phyloP scores from a whole-genome alignment of 1,140 invertebrate genomes.

The Bacillus rossius region DNA sequence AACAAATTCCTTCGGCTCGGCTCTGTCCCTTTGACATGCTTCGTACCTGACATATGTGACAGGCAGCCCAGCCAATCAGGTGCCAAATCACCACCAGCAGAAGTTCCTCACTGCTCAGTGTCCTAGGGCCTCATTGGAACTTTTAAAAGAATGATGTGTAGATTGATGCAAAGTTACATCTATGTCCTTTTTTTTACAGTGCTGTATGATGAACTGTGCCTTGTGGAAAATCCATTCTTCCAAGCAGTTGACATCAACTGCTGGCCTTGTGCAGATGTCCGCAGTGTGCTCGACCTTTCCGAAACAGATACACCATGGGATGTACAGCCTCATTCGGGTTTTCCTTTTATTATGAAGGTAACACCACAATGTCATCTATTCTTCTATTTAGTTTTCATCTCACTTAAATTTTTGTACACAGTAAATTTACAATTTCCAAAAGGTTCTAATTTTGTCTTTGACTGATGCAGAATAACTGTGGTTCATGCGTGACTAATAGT shows the following conservation, averaged over 20 bases:
- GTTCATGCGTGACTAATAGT: not conserved
- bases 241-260: conserved; percentile 65
- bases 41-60: too few relatives aligned
- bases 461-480: not conserved
- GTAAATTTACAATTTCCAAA: not conserved
- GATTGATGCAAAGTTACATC: too few relatives aligned
- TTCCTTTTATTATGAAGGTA: conserved; percentile 15
- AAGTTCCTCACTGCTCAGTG: too few relatives aligned
- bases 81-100: too few relatives aligned
- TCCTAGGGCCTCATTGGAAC: too few relatives aligned
- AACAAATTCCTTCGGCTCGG: too few relatives aligned
- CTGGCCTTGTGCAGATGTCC: conserved; percentile 63
- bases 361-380: not conserved
- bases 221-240: conserved; percentile 71
- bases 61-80: too few relatives aligned
- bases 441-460: not conserved
- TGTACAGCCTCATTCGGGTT: conserved; percentile 6
- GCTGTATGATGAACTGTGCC: conserved; percentile 71
- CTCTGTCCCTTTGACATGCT: too few relatives aligned
- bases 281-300: conserved; percentile 50
- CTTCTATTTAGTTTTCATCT: not conserved
- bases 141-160: too few relatives aligned
- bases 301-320: conserved; percentile 10
- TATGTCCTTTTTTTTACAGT: conserved; percentile 52
- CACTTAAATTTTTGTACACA: not conserved